Conservation (phyloP, 1,140 invertebrate species). For the Magallana gigas region DNA sequence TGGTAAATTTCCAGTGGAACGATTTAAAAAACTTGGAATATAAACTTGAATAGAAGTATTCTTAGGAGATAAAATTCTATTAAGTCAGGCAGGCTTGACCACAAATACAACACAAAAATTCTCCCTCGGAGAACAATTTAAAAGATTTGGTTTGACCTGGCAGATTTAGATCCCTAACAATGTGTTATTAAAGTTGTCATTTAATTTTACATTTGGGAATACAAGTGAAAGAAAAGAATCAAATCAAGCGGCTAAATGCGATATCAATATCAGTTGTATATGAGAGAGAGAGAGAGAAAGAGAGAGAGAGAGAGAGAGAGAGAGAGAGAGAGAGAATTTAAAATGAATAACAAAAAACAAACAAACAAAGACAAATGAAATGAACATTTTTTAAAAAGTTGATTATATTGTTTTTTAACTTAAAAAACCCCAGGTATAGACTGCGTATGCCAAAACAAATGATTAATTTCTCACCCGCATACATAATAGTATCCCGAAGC, state of each 20-base stretch:
- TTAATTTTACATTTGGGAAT: background rate
- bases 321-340: background rate
- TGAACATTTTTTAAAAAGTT: too few relatives aligned
- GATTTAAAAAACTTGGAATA: slow-evolving; percentile 9
- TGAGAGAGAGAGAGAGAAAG: background rate
- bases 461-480: too few relatives aligned
- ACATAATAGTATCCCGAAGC: too few relatives aligned
- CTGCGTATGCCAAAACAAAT: too few relatives aligned
- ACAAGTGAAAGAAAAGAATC: background rate
- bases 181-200: slow-evolving; percentile 27
- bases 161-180: slow-evolving; percentile 19
- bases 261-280: background rate
- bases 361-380: too few relatives aligned
- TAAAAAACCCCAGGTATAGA: too few relatives aligned
- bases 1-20: slow-evolving; percentile 4
- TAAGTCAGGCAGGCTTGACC: slow-evolving; percentile 36
- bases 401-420: too few relatives aligned
- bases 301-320: slow-evolving; percentile 6
- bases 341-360: background rate
- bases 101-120: slow-evolving; percentile 37
- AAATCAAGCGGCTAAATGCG: background rate
- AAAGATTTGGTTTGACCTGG: slow-evolving; percentile 25
- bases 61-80: slow-evolving; percentile 35
- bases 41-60: slow-evolving; percentile 18
- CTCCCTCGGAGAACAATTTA: background rate